Base-by-base conservation (phyloP, 2,797 vertebrate genomes). In the Distichodus sexfasciatus region DNA sequence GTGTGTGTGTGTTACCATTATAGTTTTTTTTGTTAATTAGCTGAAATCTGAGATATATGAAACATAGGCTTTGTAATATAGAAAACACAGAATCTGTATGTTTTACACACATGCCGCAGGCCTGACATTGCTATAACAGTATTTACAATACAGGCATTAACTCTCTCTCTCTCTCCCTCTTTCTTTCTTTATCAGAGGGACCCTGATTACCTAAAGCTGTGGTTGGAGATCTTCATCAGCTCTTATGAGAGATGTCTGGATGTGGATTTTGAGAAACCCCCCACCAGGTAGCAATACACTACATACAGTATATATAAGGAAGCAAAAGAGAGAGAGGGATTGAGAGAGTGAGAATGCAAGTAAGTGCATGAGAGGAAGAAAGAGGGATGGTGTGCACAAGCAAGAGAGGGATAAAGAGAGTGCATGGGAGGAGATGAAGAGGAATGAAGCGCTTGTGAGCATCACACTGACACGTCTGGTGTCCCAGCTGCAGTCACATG, bases 171-270 rank as follows among this genome's bases (percentile, higher is more conserved):
- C 48, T 36, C 29, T 44, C 15, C 61, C 47, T 17, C 35, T 50
- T 63, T 69, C 68, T 81, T 36, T n/a, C 36, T 68, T 76, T 81
- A 80, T 71, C 89, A 99, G 97, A 95, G 96, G 87, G 95, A 99
- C 84, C 96, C 96, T 67, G 96, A 96, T 91, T 98, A 98, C 82
- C 86, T 99, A 84, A 96, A 94, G 81, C 86, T 96, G 29, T 98
- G 97, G 97, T 85, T 99, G 90, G 97, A 99, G 81, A 95, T 89
- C 85, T 99, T 98, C 89, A 93, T 98, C 85, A 88, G 93, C 81
- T 94, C 94, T 75, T 97, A 98, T 66, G 96, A 98, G 76, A 92
- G 93, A 61, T 97, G 96, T 81, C 89, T 99, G 76, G 94, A 98
- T 79, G 92, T 96, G 86, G 96, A 98, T 85, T 98, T 98, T 71